These are phyloP conservation scores for Teleopsis dalmanni DNA, from an alignment of 1,140 invertebrate species.

Conservation along the genomic window DNA sequence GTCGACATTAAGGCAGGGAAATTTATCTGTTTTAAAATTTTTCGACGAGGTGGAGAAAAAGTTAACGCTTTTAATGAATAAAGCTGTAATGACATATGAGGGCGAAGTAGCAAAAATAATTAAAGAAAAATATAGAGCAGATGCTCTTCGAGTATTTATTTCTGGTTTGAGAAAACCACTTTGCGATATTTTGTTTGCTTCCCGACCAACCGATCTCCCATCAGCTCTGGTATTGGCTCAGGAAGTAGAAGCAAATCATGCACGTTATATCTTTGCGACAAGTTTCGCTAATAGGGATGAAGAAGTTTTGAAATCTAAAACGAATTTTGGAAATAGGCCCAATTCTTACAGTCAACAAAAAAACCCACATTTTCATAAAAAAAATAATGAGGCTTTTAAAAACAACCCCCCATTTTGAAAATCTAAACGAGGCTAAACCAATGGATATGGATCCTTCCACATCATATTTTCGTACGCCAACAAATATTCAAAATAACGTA, in stretches of 20 bases:
- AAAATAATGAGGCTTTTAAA: constrained; percentile 1
- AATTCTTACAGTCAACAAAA: no score
- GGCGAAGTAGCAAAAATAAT: neutral
- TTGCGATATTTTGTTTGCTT: constrained; percentile 10
- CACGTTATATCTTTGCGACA: constrained; percentile 9
- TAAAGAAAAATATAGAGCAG: constrained; percentile 9
- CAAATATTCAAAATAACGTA: no score
- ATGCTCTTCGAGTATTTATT: constrained; percentile 11
- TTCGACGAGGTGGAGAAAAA: constrained; percentile 16
- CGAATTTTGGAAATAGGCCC: no score
- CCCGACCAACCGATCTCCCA: constrained; percentile 5
- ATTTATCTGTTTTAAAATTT: constrained; percentile 10
- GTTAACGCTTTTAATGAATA: constrained; percentile 18
- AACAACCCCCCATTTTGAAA: neutral
- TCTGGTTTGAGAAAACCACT: neutral
- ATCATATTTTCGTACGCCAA: neutral
- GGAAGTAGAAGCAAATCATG: constrained; percentile 13
- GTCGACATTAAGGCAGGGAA: constrained; percentile 9
- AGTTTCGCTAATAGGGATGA: constrained; percentile 6
- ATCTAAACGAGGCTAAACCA: neutral
- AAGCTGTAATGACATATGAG: constrained; percentile 13
- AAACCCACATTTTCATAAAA: constrained; percentile 3
- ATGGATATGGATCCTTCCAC: neutral
- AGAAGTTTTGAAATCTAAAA: constrained; percentile 1
- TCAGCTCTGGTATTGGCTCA: constrained; percentile 11